Percentiles rank a stretch among this genome's conserved stretches.
Evolutionary conservation across 2,888 invertebrate species (phyloP).

Genomic region (Luffia ferchaultella): DNA sequence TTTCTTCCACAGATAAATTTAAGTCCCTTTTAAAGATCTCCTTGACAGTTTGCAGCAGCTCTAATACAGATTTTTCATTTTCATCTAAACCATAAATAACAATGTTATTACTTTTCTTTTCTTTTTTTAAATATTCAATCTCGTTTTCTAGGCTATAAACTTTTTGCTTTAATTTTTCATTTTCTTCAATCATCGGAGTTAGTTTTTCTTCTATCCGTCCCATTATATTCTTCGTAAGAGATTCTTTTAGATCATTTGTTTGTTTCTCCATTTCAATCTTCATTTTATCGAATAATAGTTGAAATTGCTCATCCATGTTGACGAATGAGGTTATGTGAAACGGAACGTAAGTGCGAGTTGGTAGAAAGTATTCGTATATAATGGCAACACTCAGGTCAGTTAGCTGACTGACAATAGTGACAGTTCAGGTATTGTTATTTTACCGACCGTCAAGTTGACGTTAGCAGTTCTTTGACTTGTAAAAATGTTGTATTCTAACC

Average conservation of each 20-base stretch:
- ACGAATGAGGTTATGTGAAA: slow-evolving; percentile 1
- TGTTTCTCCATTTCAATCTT: slow-evolving; percentile 11
- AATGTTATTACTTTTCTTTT: slow-evolving; percentile 4
- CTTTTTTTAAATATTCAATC: too few relatives aligned
- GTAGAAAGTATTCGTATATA: too few relatives aligned
- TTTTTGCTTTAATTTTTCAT: slow-evolving; percentile 10
- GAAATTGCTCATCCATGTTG: slow-evolving; percentile 10
- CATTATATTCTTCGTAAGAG: slow-evolving; percentile 10
- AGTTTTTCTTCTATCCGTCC: slow-evolving; percentile 10
- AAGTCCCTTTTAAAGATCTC: too few relatives aligned
- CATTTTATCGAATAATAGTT: too few relatives aligned
- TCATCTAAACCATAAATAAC: slow-evolving; percentile 2
- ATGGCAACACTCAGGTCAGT: too few relatives aligned
- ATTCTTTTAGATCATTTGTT: slow-evolving; percentile 7
- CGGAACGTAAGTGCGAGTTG: slow-evolving; percentile 2
- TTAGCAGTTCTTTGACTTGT: too few relatives aligned
- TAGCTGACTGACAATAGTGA: too few relatives aligned
- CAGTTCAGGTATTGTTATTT: slow-evolving; percentile 8
- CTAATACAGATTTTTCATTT: background rate
- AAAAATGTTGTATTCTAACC: too few relatives aligned
- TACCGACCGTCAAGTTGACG: too few relatives aligned
- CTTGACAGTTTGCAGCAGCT: background rate
- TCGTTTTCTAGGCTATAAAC: slow-evolving; percentile 7
- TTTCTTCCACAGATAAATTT: too few relatives aligned
- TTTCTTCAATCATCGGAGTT: slow-evolving; percentile 10